A percentile compares a stretch with the other conserved stretches of the same genome.
phyloP scores from a whole-genome alignment of 2,113 vertebrate species.

The Sminthopsis crassicaudata region DNA sequence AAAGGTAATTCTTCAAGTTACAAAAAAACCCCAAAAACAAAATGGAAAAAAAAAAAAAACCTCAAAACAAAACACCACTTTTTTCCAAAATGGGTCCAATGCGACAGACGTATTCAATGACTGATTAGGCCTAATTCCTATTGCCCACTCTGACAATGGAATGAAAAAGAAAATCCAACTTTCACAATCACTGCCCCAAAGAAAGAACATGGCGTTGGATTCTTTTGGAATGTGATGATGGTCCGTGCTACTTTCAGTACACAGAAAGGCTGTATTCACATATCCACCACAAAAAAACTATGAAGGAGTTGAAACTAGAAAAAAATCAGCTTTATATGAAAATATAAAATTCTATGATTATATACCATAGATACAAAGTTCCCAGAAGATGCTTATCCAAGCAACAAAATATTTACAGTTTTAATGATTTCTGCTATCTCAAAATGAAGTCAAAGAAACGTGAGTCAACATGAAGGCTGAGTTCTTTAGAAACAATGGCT shows the following conservation, averaged over 20 bases:
- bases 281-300: slow-evolving; percentile 87
- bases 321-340: slow-evolving; percentile 94
- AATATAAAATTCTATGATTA: slow-evolving; percentile 95
- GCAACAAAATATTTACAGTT: slow-evolving; percentile 93
- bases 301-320: slow-evolving; percentile 90
- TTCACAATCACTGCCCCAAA: slow-evolving; percentile 93
- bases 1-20: slow-evolving; percentile 90
- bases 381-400: slow-evolving; percentile 90
- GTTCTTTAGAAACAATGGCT: slow-evolving; percentile 86
- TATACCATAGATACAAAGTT: slow-evolving; percentile 95
- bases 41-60: slow-evolving; percentile 72
- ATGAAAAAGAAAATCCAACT: slow-evolving; percentile 83
- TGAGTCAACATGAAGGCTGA: slow-evolving; percentile 78
- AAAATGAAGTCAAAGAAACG: slow-evolving; percentile 85
- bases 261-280: slow-evolving; percentile 87
- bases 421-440: slow-evolving; percentile 85
- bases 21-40: slow-evolving; percentile 87
- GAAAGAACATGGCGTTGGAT: slow-evolving; percentile 84
- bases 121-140: slow-evolving; percentile 88
- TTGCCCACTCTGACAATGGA: slow-evolving; percentile 89
- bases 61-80: slow-evolving; percentile 83
- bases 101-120: slow-evolving; percentile 87
- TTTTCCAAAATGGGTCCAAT: slow-evolving; percentile 86
- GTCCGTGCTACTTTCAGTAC: slow-evolving; percentile 85
- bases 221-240: slow-evolving; percentile 86